Conservation (phyloP, 2,888 invertebrate species). For the Drosophila mercatorum region DNA sequence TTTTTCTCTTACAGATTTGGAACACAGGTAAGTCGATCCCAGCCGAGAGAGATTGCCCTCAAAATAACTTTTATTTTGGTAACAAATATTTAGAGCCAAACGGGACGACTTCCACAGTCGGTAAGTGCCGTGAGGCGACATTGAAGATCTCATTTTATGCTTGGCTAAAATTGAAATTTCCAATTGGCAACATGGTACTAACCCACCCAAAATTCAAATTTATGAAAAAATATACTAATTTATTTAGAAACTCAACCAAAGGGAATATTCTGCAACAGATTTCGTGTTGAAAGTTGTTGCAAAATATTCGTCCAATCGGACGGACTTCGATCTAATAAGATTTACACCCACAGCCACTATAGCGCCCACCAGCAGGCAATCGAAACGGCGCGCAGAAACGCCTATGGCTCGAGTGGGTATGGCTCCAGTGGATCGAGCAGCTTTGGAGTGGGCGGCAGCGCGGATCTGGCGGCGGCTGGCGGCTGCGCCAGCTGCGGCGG, state of each 20-base stretch:
- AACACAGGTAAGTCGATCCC: constrained; percentile 57
- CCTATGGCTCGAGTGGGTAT: constrained; percentile 36
- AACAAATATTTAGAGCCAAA: constrained; percentile 37
- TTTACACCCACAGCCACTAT: constrained; percentile 73
- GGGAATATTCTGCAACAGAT: constrained; percentile 10
- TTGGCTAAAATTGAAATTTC: constrained; percentile 55
- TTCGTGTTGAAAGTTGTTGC: neutral
- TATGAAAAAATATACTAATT: neutral
- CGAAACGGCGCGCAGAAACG: constrained; percentile 78
- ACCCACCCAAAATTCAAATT: constrained; percentile 25
- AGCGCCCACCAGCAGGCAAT: constrained; percentile 81
- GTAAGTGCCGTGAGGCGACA: constrained; percentile 80
- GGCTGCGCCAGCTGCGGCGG: constrained; percentile 8
- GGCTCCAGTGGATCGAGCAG: constrained; percentile 32
- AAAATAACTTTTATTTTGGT: constrained; percentile 18
- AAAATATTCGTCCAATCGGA: neutral
- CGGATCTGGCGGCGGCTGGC: constrained; percentile 20
- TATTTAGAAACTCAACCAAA: neutral
- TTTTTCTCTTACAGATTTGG: constrained; percentile 49
- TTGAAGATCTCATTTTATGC: constrained; percentile 65
- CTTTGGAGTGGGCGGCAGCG: constrained; percentile 36
- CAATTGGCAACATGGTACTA: constrained; percentile 78
- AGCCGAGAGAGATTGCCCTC: neutral
- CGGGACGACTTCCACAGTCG: constrained; percentile 68
- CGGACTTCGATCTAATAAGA: neutral